These are phyloP conservation scores for Apantesis nais DNA, from an alignment of 2,888 invertebrate species.

Conservation along the genomic window DNA sequence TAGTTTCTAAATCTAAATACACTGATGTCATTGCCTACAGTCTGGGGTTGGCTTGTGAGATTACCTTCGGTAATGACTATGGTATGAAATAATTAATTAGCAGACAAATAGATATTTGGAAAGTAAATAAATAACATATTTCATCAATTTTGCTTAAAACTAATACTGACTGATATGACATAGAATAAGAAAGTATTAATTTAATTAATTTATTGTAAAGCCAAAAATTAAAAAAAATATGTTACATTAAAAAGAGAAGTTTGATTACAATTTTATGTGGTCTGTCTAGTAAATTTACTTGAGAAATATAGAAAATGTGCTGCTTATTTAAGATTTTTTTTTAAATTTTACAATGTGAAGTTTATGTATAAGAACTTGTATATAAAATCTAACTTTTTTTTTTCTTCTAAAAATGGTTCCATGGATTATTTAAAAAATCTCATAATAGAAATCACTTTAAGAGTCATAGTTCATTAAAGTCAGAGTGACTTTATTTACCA, in stretches of 20 bases:
- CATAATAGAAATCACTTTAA: background rate
- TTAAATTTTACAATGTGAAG: background rate
- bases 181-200: background rate
- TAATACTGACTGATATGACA: background rate
- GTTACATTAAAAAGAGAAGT: background rate
- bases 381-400: background rate
- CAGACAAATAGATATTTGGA: background rate
- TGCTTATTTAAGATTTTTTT: background rate
- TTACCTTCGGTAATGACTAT: background rate
- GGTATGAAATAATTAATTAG: too few relatives aligned
- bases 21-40: background rate
- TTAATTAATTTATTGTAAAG: background rate
- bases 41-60: background rate
- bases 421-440: background rate
- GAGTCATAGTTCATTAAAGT: too few relatives aligned
- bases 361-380: background rate
- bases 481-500: too few relatives aligned
- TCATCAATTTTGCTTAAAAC: background rate
- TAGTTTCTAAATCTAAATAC: background rate
- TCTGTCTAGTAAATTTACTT: background rate
- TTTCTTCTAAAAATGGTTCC: background rate
- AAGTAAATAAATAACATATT: background rate
- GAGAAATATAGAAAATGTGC: background rate
- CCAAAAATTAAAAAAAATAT: background rate
- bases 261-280: background rate